Percentiles rank a stretch among this genome's conserved stretches.
Conservation (phyloP, 1,140 invertebrate species). For the Antheraea mylitta region DNA sequence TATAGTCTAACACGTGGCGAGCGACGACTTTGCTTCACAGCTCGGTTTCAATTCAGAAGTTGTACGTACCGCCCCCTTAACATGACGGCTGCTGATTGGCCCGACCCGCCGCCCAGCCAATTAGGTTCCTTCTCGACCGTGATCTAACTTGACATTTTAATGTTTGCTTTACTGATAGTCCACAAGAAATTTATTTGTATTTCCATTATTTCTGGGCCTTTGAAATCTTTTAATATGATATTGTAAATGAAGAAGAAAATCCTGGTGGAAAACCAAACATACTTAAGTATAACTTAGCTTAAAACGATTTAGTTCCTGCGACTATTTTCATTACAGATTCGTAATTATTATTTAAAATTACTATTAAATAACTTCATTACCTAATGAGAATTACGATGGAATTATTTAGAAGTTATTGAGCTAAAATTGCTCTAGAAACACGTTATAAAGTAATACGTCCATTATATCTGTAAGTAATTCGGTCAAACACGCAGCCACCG, state of each 20-base stretch:
- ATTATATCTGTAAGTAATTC: slow-evolving; percentile 52
- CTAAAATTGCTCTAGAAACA: slow-evolving; percentile 14
- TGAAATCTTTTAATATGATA: background rate
- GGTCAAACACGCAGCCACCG: slow-evolving; percentile 58
- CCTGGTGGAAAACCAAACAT: background rate
- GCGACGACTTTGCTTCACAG: slow-evolving; percentile 69
- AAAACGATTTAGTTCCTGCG: background rate
- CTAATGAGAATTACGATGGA: background rate
- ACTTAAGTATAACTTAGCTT: background rate
- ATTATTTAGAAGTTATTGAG: background rate
- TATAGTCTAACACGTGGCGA: slow-evolving; percentile 23
- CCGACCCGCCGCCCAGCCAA: slow-evolving; percentile 60
- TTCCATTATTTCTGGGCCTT: background rate
- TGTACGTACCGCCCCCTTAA: slow-evolving; percentile 52
- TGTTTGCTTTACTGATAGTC: slow-evolving; percentile 52
- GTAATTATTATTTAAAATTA: background rate
- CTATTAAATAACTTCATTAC: background rate
- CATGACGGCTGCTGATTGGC: slow-evolving; percentile 54
- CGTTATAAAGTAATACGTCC: slow-evolving; percentile 31
- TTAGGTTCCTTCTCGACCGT: slow-evolving; percentile 57
- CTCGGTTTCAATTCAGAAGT: slow-evolving; percentile 56
- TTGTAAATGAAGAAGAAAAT: background rate
- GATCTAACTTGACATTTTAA: slow-evolving; percentile 72
- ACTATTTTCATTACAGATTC: background rate
- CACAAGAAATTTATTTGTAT: slow-evolving; percentile 4